Evolutionary conservation across 2,888 invertebrate species (phyloP), one percentile per base, ranked within the genome.

Genomic region (Polymixis flavicincta): DNA sequence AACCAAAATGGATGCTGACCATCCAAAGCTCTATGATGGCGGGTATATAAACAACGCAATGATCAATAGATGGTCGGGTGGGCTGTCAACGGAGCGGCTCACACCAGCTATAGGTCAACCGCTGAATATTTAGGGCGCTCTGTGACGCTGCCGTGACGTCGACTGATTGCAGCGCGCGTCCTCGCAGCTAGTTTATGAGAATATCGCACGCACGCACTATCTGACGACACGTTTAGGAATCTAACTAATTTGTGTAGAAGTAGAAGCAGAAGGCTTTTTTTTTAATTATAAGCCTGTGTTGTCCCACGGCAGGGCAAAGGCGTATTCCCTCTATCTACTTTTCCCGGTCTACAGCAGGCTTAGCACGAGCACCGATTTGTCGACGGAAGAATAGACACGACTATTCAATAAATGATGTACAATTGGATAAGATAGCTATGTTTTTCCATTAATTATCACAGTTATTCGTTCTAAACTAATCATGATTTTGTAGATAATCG

Each of bases 121-220:
- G 79, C 65, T 57, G 60, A 73, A 83, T 80, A 84, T 77, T 82
- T 80, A 83, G 85, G 71, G 63, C 83, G 54, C 76, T 45, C 14
- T 37, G 72, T 85, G 85, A 82, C 80, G 82, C 66, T 48, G 71
- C 28, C 22, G 25, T 76, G 76, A 84, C 84, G 84, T 75, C 83
- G 76, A 37, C 32, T 68, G 68, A 82, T 79, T 85, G 74, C 76
- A 84, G 71, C 70, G 71, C 73, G 59, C 55, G 84, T 61, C 70
- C 71, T 70, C 78, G 67, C 55, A n/a, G 59, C 45, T 73, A 67
- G 22, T 74, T 73, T 69, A 82, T 78, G 78, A 71, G 84, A 71
- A 75, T 75, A 78, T 63, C 57, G 61, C 61, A 67, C 71, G 68
- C 63, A 73, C 72, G 69, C 71, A 66, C 42, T 45, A 28, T 68